These are phyloP conservation scores for Rhinophrynus dorsalis DNA, from an alignment of 2,797 vertebrate species.

Conservation along the genomic window DNA sequence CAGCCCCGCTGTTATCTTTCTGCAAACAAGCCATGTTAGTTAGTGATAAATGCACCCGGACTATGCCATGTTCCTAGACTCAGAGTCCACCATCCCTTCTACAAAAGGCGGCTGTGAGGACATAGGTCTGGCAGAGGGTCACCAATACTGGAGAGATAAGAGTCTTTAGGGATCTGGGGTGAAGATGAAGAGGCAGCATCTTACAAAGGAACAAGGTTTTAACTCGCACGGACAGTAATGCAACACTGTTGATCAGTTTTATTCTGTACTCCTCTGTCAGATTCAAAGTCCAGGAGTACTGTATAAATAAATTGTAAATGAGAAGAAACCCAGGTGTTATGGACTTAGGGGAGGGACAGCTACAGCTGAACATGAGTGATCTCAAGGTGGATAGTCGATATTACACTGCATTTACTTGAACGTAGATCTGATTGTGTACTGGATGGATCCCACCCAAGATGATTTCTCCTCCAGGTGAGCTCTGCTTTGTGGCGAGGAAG, in stretches of 20 bases:
- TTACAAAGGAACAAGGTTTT: background rate
- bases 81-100: slow-evolving; percentile 6
- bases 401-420: no score
- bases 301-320: background rate
- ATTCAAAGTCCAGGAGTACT: no score
- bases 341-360: background rate
- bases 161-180: background rate
- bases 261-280: no score
- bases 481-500: no score
- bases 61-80: background rate
- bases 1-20: no score
- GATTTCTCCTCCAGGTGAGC: no score
- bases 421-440: no score
- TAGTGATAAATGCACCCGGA: slow-evolving; percentile 8
- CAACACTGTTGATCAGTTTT: no score
- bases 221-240: background rate
- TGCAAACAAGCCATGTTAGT: background rate
- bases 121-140: background rate
- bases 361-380: background rate
- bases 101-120: background rate
- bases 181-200: background rate
- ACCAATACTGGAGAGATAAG: background rate
- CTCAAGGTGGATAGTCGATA: no score
- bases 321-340: background rate
- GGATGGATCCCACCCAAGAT: no score